These are phyloP conservation scores for Caenorhabditis remanei DNA, from an alignment of 1,140 invertebrate species.

Conservation along the genomic window DNA sequence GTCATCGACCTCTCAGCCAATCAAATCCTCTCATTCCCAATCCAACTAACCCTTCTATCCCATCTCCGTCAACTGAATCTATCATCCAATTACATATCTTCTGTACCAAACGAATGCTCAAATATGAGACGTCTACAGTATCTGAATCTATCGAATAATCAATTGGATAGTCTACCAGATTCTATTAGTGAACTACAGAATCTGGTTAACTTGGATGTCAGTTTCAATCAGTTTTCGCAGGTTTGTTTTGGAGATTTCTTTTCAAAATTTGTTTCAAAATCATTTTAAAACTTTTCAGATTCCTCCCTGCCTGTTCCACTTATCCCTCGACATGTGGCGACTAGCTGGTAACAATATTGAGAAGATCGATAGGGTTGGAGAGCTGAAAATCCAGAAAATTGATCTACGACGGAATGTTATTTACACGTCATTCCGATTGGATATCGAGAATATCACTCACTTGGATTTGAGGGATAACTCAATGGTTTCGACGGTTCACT, in stretches of 20 bases:
- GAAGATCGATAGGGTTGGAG: not conserved
- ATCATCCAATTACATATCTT: constrained; percentile 44
- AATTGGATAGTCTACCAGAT: constrained; percentile 14
- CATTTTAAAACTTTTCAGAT: constrained; percentile 2
- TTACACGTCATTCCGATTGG: constrained; percentile 34
- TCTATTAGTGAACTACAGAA: constrained; percentile 11
- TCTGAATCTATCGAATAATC: constrained; percentile 55
- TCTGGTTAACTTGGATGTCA: not conserved
- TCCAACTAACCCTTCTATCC: not conserved
- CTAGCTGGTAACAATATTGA: constrained; percentile 56
- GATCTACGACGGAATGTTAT: constrained; percentile 49
- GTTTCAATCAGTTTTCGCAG: constrained; percentile 51
- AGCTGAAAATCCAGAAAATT: not conserved
- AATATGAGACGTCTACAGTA: constrained; percentile 35
- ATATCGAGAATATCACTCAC: constrained; percentile 42
- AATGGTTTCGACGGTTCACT: constrained; percentile 22
- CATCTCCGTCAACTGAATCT: constrained; percentile 30
- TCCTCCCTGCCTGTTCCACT: not conserved
- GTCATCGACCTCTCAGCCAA: constrained; percentile 46
- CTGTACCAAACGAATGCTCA: constrained; percentile 27
- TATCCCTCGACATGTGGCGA: constrained; percentile 41
- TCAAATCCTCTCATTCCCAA: constrained; percentile 32
- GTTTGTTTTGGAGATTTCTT: not conserved
- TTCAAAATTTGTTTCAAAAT: not conserved
- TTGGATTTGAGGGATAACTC: constrained; percentile 52